Base-by-base conservation (phyloP, 2,888 invertebrate species). In the Pseudococcus jackbeardsleyi region DNA sequence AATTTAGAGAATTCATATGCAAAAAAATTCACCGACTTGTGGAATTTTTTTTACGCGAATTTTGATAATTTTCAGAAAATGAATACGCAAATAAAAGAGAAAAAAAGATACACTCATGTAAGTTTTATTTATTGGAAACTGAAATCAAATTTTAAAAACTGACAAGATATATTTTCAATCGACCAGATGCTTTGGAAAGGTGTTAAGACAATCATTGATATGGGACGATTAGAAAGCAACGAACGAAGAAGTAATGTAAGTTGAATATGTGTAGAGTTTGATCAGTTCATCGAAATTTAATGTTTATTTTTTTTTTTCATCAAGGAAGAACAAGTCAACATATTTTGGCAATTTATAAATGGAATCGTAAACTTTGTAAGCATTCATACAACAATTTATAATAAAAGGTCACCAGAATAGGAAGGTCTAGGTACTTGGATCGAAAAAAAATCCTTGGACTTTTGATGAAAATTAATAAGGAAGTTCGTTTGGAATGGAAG, bases 221-320 rank as follows among this genome's bases (percentile, higher is more conserved):
- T 64, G 64, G 64, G 64, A 0, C 19, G 64, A 22, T 9, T 64
- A 22, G 64, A 64, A 64, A 64, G 64, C 15, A 64, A 64, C 22
- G 64, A 64, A 64, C 22, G 64, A 64, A 64, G 64, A 64, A 64
- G 64, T 22, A 64, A 64, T 15, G 64, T 64, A 22, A 64, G 64
- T 64, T 46, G 46, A 11, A 46, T 46, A 12, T 4, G n/a, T n/a
- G n/a, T 33, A 33, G 3, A 33, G 26, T 33, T 3, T 33, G 26
- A 33, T 33, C 26, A 33, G 1, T 33, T 33, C 26, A 33, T 33
- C 26, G 26, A 33, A 33, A 33, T 33, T 33, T 33, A 33, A 33
- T 19, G 7, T 22, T 64, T 64, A 7, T 19, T 15, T 15, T 64
- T 15, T 64, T 64, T 64, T 2, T 33, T 33, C 3, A n/a, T 22